Evolutionary conservation across 1,140 invertebrate genomes (phyloP).

Genomic region (Dufourea novaeangliae): DNA sequence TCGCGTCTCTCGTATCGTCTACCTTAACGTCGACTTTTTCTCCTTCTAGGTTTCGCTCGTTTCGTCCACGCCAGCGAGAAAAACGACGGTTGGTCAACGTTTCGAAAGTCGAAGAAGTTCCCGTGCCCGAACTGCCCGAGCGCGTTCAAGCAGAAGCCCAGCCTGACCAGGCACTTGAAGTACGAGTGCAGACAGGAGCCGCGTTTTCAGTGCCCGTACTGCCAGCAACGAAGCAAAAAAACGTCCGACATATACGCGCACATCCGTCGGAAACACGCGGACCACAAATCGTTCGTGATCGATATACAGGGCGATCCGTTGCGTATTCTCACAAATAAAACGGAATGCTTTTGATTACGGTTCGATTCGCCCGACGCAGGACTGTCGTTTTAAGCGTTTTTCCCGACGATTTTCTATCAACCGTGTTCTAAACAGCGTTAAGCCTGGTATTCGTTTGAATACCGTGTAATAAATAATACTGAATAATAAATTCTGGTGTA

Average conservation of each 20-base stretch:
- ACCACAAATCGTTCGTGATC: conserved; percentile 20
- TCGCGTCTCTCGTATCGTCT: not conserved
- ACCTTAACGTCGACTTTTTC: conserved; percentile 11
- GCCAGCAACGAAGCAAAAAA: conserved; percentile 75
- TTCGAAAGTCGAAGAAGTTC: conserved; percentile 16
- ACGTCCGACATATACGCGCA: conserved; percentile 72
- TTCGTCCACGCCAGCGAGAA: not conserved
- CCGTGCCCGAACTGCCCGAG: conserved; percentile 61
- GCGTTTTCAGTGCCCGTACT: conserved; percentile 83
- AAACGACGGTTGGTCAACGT: not conserved
- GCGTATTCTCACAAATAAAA: too few relatives aligned
- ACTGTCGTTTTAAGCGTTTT: too few relatives aligned
- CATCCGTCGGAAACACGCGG: conserved; percentile 57
- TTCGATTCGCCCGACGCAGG: not conserved
- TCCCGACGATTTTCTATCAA: too few relatives aligned
- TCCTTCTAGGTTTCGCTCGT: conserved; percentile 9
- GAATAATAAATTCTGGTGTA: too few relatives aligned
- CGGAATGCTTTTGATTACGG: not conserved
- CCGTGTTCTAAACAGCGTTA: too few relatives aligned
- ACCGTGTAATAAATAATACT: too few relatives aligned
- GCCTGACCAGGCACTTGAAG: conserved; percentile 68
- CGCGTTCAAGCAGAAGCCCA: conserved; percentile 54
- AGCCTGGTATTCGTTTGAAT: too few relatives aligned
- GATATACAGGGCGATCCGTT: conserved; percentile 19
- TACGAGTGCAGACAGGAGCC: conserved; percentile 72